Percentiles rank a stretch among this genome's conserved stretches.
Conservation (phyloP, 2,797 vertebrate genomes). For the Sebastiscus albofasciatus region DNA sequence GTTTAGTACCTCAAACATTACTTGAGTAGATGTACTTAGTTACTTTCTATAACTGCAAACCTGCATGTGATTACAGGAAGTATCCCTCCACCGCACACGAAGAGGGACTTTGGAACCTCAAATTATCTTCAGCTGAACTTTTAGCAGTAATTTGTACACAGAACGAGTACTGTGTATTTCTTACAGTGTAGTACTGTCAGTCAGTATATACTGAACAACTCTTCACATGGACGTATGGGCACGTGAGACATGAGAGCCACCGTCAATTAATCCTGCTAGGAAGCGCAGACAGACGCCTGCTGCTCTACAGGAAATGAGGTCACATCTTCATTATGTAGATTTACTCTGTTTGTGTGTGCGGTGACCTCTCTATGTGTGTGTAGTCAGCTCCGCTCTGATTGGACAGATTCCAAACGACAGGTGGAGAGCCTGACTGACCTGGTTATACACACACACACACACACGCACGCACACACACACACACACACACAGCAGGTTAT, state of each 20-base stretch:
- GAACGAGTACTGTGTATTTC: not conserved
- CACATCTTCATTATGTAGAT: constrained; percentile 46
- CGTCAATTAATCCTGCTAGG: constrained; percentile 31
- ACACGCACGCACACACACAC: constrained; percentile 7
- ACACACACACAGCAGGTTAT: constrained; percentile 65
- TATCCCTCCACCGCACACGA: not conserved
- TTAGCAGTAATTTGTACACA: not conserved
- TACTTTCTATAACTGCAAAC: not conserved
- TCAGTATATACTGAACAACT: not conserved
- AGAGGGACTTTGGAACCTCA: not conserved
- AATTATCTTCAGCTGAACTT: not conserved
- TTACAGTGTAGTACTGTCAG: not conserved
- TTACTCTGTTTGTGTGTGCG: constrained; percentile 7
- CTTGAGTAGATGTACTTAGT: not conserved
- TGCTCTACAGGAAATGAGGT: constrained; percentile 48
- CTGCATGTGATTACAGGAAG: not conserved
- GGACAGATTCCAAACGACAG: constrained; percentile 36
- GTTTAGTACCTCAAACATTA: not conserved
- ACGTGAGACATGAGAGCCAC: not conserved
- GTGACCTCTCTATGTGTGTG: not conserved
- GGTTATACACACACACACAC: constrained; percentile 32
- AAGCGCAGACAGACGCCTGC: constrained; percentile 33
- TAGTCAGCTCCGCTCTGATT: constrained; percentile 14
- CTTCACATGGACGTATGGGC: not conserved
- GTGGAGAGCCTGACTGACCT: constrained; percentile 53